Evolutionary conservation across 2,888 invertebrate genomes (phyloP).

Genomic region (Cataglyphis cursor): DNA sequence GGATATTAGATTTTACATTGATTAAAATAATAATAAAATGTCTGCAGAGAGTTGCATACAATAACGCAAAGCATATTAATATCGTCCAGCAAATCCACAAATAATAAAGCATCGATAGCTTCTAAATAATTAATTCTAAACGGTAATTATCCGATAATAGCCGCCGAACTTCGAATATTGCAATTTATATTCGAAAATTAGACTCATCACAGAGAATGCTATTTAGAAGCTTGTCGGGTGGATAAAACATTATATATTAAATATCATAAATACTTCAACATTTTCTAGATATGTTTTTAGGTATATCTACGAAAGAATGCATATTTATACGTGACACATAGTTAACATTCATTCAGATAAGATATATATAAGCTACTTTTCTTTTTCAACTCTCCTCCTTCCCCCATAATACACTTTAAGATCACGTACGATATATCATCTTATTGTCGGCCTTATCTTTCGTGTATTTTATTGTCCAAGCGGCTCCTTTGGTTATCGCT

Average conservation of each 20-base stretch:
- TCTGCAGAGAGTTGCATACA: not conserved
- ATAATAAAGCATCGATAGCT: conserved; percentile 38
- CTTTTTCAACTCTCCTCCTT: not conserved
- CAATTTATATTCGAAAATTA: conserved; percentile 45
- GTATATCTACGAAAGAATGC: not conserved
- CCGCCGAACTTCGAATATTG: conserved; percentile 29
- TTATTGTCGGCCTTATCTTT: not conserved
- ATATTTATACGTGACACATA: not conserved
- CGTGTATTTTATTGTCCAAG: not conserved
- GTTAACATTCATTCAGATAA: not conserved
- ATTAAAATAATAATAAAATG: conserved; percentile 19
- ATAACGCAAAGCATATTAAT: conserved; percentile 29
- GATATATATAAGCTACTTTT: not conserved
- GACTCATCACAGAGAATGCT: conserved; percentile 17
- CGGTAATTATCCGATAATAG: conserved; percentile 47
- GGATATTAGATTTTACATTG: not conserved
- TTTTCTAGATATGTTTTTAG: not conserved
- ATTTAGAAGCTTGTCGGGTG: conserved; percentile 6
- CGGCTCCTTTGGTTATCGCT: not conserved
- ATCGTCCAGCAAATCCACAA: conserved; percentile 21
- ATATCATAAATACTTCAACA: not conserved
- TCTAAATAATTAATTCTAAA: conserved; percentile 55
- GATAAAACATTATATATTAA: not conserved
- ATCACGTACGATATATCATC: not conserved
- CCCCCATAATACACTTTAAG: not conserved